These are phyloP conservation scores for Dendronephthya gigantea DNA, from an alignment of 64 coral and sea anemone species.

Conservation along the genomic window DNA sequence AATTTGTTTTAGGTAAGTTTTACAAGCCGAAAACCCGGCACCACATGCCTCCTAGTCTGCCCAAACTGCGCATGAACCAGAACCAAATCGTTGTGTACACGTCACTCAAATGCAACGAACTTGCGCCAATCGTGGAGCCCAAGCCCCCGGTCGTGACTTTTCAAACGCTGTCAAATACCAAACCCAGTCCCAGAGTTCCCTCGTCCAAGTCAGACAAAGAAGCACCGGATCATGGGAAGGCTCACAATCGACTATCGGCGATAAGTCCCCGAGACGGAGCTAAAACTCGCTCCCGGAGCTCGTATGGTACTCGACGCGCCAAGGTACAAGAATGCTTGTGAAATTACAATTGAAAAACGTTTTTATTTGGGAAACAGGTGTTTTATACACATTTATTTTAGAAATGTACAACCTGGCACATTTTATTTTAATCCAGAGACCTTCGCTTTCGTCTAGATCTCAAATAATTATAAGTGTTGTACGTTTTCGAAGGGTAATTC, in stretches of 20 bases:
- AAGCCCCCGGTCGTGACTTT: conserved; percentile 40
- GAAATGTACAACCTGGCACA: background rate
- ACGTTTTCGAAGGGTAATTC: background rate
- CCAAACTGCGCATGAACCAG: conserved; percentile 65
- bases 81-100: conserved; percentile 90
- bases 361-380: background rate
- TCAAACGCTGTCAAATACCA: background rate
- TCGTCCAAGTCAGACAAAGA: conserved; percentile 4
- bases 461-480: conserved; percentile 4
- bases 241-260: background rate
- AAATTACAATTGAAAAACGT: background rate
- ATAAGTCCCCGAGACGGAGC: background rate
- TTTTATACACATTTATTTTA: background rate
- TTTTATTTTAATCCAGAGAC: background rate
- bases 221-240: background rate
- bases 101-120: conserved; percentile 73
- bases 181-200: background rate
- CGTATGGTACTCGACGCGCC: background rate
- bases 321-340: background rate
- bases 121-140: conserved; percentile 59
- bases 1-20: conserved; percentile 78
- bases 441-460: background rate
- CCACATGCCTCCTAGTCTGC: conserved; percentile 49
- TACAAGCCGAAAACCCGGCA: conserved; percentile 80
- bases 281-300: background rate